Conservation (phyloP, 1,140 invertebrate genomes). For the Parasteatoda tepidariorum region DNA sequence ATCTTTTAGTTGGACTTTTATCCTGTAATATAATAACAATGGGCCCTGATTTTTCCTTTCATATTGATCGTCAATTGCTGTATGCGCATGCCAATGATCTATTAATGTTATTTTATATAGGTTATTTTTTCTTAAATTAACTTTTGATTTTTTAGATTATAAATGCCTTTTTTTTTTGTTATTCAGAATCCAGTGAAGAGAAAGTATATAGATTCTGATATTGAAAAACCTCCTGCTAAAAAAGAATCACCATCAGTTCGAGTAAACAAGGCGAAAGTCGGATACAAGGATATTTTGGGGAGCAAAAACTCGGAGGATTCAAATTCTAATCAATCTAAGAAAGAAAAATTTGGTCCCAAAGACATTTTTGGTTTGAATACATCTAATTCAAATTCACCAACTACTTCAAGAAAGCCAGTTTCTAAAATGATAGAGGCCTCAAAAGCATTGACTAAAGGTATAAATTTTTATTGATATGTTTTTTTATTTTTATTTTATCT, state of each 20-base stretch:
- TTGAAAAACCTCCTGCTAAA: conserved; percentile 4
- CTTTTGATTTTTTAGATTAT: not conserved
- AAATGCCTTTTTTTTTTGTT: not conserved
- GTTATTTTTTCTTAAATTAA: no score
- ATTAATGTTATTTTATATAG: no score
- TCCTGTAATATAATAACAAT: no score
- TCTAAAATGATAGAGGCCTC: no score
- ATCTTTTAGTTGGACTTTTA: no score
- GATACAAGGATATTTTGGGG: not conserved
- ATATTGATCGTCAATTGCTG: no score
- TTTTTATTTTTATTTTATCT: no score
- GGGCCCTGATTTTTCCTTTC: no score
- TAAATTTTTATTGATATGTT: no score
- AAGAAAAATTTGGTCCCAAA: not conserved
- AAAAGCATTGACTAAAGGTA: no score
- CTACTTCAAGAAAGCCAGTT: not conserved
- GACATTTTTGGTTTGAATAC: not conserved
- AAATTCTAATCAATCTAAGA: not conserved
- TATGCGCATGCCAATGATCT: no score
- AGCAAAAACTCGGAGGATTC: not conserved
- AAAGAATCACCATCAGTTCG: not conserved
- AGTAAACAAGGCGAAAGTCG: conserved; percentile 9
- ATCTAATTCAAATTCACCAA: not conserved
- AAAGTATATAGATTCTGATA: conserved; percentile 1
- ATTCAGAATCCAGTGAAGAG: conserved; percentile 7